Percentiles rank a stretch among this genome's conserved stretches.
Evolutionary conservation across 1,140 invertebrate genomes (phyloP).

Genomic region (Penaeus vannamei): DNA sequence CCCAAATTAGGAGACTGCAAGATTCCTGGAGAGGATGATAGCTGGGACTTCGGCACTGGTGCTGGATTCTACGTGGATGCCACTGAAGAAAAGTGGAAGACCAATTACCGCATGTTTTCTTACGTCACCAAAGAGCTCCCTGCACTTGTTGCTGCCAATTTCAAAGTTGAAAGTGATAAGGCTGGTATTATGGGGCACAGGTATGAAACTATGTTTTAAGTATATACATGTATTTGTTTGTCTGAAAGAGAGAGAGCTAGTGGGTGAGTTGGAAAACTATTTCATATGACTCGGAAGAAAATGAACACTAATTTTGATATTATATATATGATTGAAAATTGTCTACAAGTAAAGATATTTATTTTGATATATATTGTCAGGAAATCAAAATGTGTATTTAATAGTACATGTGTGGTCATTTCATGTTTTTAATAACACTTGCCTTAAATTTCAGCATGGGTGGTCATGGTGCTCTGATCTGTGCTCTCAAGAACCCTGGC

Average conservation of each 20-base stretch:
- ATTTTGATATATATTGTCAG: too few species aligned
- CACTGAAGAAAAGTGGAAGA: conserved; percentile 90
- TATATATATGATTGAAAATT: too few species aligned
- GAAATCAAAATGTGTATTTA: too few species aligned
- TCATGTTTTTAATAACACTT: conserved; percentile 36
- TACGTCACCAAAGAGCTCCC: conserved; percentile 95
- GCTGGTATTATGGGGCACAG: conserved; percentile 70
- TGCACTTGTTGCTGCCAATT: conserved; percentile 82
- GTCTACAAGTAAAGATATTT: too few species aligned
- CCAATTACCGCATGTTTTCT: conserved; percentile 96
- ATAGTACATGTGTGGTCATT: too few species aligned
- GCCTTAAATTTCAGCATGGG: conserved; percentile 84
- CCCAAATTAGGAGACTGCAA: conserved; percentile 81
- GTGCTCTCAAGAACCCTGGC: conserved; percentile 92
- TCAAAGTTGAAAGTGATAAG: conserved; percentile 75
- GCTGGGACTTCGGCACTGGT: conserved; percentile 94
- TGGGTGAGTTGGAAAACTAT: too few species aligned
- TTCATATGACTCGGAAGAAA: too few species aligned
- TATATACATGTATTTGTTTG: not conserved
- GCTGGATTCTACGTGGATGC: conserved; percentile 98
- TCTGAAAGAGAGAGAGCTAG: not conserved
- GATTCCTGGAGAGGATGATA: conserved; percentile 90
- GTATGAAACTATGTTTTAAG: conserved; percentile 42
- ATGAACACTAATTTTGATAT: too few species aligned
- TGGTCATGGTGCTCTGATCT: conserved; percentile 95